phyloP scores from a whole-genome alignment of 2,888 invertebrate species.

The Pilophorus perplexus region DNA sequence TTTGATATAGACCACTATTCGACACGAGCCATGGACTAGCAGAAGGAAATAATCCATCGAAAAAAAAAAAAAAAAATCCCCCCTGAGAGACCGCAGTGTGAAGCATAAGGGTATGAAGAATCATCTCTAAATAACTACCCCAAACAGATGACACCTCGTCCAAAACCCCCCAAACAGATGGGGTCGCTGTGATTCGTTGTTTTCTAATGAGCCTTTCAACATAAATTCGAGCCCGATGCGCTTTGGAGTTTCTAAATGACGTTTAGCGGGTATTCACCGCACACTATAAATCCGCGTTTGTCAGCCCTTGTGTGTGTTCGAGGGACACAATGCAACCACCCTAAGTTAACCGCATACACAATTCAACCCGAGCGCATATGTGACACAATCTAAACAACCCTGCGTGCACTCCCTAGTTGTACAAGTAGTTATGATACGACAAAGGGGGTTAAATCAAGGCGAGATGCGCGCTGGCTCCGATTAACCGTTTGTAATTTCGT shows the following conservation, averaged over 20 bases:
- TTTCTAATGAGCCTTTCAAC: conserved; percentile 9
- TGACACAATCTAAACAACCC: conserved; percentile 5
- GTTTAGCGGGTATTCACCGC: neutral
- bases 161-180: conserved; percentile 5
- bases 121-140: neutral
- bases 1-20: too few relatives aligned
- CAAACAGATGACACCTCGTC: neutral
- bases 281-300: neutral
- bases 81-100: neutral
- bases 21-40: neutral
- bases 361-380: conserved; percentile 11
- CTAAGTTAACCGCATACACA: conserved; percentile 21
- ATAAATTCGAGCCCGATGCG: neutral
- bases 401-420: neutral
- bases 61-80: neutral
- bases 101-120: too few relatives aligned
- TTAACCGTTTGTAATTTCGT: neutral
- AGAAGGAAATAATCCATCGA: neutral
- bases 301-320: neutral
- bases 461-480: neutral
- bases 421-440: neutral
- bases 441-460: neutral
- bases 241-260: neutral
- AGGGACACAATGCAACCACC: neutral
- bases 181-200: conserved; percentile 1